A percentile compares a stretch with the other conserved stretches of the same genome.
phyloP scores from a whole-genome alignment of 1,140 invertebrate genomes.

The Bombus pyrosoma region DNA sequence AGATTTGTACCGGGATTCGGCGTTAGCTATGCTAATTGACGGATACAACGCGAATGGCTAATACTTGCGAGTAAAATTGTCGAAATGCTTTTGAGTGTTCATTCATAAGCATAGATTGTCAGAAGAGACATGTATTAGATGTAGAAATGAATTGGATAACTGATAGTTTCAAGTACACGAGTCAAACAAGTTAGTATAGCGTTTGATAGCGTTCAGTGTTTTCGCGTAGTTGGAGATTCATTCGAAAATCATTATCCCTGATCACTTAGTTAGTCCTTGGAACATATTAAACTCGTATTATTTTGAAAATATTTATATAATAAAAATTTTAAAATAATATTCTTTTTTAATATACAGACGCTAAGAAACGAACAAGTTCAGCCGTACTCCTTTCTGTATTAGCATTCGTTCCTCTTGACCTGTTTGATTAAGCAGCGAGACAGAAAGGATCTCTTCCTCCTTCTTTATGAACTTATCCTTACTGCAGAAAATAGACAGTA shows the following conservation, averaged over 20 bases:
- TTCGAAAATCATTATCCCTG: too few relatives aligned
- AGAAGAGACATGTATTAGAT: too few relatives aligned
- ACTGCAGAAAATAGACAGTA: slow-evolving; percentile 6
- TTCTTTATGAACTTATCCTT: slow-evolving; percentile 16
- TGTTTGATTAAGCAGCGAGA: slow-evolving; percentile 32
- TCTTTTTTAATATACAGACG: not conserved
- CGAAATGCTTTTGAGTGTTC: not conserved
- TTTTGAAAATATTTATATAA: not conserved
- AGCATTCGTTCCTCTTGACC: not conserved
- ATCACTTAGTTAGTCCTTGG: not conserved
- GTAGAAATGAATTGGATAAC: not conserved
- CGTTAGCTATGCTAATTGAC: not conserved
- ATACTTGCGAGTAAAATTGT: not conserved
- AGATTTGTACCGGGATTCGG: too few relatives aligned
- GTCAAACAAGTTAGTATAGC: not conserved
- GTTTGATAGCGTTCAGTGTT: too few relatives aligned
- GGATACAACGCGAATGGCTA: not conserved
- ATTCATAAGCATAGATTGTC: too few relatives aligned
- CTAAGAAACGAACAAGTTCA: not conserved
- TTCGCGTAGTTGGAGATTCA: too few relatives aligned
- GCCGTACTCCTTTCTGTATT: not conserved
- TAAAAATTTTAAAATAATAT: not conserved
- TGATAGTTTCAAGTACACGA: not conserved
- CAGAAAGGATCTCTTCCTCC: not conserved
- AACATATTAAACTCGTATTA: not conserved